phyloP scores from a whole-genome alignment of 2,797 vertebrate species.

The Cyprinella venusta region DNA sequence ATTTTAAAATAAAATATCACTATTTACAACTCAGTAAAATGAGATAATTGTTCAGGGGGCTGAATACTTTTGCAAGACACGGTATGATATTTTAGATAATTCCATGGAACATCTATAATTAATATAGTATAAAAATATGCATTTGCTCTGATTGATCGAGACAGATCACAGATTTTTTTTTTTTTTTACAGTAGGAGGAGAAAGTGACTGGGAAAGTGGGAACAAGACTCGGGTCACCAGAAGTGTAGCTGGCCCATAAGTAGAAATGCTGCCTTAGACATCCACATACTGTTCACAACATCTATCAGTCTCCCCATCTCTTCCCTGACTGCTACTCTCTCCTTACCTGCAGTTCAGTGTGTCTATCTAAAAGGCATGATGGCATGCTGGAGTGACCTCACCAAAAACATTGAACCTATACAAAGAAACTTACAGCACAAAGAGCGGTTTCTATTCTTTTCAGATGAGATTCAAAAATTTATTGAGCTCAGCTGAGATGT shows the following conservation, averaged over 20 bases:
- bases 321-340: background rate
- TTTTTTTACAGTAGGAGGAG: background rate
- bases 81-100: background rate
- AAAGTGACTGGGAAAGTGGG: background rate
- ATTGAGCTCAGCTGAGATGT: constrained; percentile 17
- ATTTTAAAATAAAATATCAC: background rate
- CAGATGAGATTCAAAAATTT: constrained; percentile 17
- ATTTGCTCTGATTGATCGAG: background rate
- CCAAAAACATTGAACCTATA: background rate
- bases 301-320: background rate
- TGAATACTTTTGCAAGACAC: background rate
- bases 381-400: background rate
- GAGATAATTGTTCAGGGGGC: background rate
- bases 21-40: background rate
- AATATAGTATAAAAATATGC: background rate
- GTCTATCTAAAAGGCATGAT: background rate
- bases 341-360: background rate
- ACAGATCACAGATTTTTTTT: background rate
- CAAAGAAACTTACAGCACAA: constrained; percentile 5
- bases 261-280: background rate
- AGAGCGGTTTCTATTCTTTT: constrained; percentile 4
- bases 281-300: background rate
- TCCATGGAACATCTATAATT: background rate
- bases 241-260: background rate
- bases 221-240: background rate